Percentiles rank a stretch among this genome's conserved stretches.
Evolutionary conservation across 2,797 vertebrate species (phyloP).

Genomic region (Molothrus ater): DNA sequence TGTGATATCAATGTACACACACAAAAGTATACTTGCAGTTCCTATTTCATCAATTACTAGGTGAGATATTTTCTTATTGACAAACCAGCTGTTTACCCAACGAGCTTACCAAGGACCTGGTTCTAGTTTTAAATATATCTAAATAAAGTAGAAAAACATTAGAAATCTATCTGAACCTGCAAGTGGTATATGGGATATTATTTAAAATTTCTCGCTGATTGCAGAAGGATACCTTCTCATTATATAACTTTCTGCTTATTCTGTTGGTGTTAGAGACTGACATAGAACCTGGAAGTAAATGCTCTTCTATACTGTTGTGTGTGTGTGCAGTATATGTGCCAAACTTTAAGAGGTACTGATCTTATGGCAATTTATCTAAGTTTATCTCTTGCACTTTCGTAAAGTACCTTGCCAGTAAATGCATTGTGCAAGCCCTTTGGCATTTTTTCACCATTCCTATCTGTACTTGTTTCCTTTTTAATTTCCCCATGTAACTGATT

Average conservation of each 20-base stretch:
- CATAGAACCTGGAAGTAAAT: not conserved
- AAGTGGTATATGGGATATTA: not conserved
- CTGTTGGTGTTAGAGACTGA: constrained; percentile 30
- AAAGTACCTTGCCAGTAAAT: not conserved
- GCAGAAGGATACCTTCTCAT: not conserved
- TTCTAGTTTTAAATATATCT: not conserved
- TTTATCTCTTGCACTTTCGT: not conserved
- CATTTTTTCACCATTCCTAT: not conserved
- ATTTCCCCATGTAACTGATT: not conserved
- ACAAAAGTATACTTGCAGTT: not conserved
- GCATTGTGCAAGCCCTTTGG: not conserved
- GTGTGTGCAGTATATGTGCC: not conserved
- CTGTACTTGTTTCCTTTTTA: not conserved
- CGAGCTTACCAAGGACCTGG: not conserved
- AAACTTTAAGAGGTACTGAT: not conserved
- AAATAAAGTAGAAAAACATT: not conserved
- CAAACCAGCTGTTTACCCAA: not conserved
- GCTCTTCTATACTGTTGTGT: not conserved
- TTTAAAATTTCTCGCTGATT: not conserved
- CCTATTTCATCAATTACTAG: not conserved
- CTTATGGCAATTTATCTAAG: not conserved
- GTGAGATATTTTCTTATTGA: not conserved
- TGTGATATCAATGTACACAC: not conserved
- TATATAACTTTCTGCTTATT: constrained; percentile 40
- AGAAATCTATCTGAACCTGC: not conserved